Evolutionary conservation across 2,888 invertebrate genomes (phyloP), one percentile per base, ranked within the genome.

Genomic region (Drosophila koepferae): DNA sequence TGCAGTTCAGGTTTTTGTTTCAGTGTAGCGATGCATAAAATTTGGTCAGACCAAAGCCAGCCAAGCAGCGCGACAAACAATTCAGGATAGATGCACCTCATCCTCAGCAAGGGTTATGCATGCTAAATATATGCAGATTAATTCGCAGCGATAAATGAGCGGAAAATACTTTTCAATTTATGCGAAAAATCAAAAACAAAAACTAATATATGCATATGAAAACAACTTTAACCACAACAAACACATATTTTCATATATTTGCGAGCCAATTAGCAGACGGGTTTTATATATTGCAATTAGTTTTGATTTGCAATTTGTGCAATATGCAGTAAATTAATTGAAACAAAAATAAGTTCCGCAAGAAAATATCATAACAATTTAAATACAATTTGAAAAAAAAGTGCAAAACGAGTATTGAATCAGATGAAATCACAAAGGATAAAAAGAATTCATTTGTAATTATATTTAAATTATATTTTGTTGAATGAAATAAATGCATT

Each of bases 21-120:
- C 68, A 76, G 64, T 20, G 69, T 77, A 76, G 54, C 90, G 74
- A 89, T 76, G 87, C 87, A 80, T 90, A 74, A 77, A 90, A 86
- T 86, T 83, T 69, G 71, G 73, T 80, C 70, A 80, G 81, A 41
- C 66, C 71, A 72, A 41, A 68, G 60, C 58, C 84, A 89, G 59
- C 70, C 65, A 85, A 84, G 76, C 88, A 89, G 74, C 84, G 76
- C 76, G 59, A 48, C 44, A 20, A 49, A 58, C 43, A 40, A 23
- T 40, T 63, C 56, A 72, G 80, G 68, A 78, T 69, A 66, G 55
- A 56, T 74, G 46, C 56, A 44, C 41, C 53, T 36, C 76, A 40
- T 49, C 38, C 51, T 18, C 49, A 46, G n/a, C 65, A 20, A 7
- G 20, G 28, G 48, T 23, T 23, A 46, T 48, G 51, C 53, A 54